Percentiles rank a stretch among this genome's conserved stretches.
These are phyloP conservation scores for human DNA, from an alignment of 2,113 vertebrate genomes.

Conservation along the genomic window DNA sequence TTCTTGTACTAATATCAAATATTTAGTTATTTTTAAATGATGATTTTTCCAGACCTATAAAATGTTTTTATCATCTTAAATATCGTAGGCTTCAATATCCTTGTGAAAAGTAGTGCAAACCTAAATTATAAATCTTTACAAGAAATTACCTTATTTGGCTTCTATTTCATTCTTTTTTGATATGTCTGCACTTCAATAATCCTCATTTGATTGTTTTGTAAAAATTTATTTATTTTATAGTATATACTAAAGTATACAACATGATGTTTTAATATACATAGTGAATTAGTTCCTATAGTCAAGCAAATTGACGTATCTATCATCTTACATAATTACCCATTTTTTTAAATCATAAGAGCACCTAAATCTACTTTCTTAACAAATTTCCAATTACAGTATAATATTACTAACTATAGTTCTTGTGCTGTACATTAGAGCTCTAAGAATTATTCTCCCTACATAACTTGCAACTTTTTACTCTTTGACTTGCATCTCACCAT, in stretches of 20 bases:
- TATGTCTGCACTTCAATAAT: neutral
- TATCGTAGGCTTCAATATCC: neutral
- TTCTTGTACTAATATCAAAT: constrained; percentile 40
- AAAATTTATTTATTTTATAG: neutral
- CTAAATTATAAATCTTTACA: neutral
- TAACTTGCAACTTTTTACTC: neutral
- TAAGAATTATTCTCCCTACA: neutral
- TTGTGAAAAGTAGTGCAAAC: neutral
- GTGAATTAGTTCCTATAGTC: neutral
- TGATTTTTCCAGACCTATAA: neutral
- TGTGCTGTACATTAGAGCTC: accelerated
- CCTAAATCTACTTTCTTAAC: neutral
- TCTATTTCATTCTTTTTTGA: neutral
- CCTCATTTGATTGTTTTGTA: neutral
- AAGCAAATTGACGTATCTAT: neutral
- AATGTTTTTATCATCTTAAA: neutral
- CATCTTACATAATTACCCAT: neutral
- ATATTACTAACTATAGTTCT: neutral
- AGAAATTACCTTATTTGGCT: neutral
- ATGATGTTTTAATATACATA: neutral
- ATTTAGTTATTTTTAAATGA: constrained; percentile 35
- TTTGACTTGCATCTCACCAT: neutral
- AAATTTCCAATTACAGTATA: neutral
- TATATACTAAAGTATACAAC: neutral
- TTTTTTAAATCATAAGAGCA: neutral